phyloP scores from a whole-genome alignment of 2,113 vertebrate genomes.

The Holacanthus passer region DNA sequence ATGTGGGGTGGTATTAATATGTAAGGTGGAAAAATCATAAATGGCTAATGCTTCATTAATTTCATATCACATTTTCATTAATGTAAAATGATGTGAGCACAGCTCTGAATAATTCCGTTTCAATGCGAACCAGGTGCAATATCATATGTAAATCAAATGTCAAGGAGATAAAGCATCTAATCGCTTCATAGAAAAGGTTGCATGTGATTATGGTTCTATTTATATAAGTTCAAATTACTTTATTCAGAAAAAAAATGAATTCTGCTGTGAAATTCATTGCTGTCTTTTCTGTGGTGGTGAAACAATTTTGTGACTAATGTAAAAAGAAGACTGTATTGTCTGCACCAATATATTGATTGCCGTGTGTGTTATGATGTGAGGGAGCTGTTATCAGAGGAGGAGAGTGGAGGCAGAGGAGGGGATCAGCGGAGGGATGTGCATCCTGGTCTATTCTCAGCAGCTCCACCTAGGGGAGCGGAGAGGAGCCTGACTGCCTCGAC shows the following conservation, averaged over 20 bases:
- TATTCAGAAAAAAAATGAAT: background rate
- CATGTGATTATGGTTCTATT: conserved; percentile 40
- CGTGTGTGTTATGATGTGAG: conserved; percentile 20
- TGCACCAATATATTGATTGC: conserved; percentile 14
- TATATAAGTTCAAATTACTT: conserved; percentile 40
- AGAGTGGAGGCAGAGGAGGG: conserved; percentile 1
- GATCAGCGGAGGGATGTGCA: conserved; percentile 11
- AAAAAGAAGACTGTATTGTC: background rate
- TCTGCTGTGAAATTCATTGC: conserved; percentile 7
- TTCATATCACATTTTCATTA: conserved; percentile 76
- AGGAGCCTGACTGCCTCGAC: conserved; percentile 26
- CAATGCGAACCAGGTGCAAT: conserved; percentile 57
- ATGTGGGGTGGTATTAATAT: conserved; percentile 72
- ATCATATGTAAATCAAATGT: conserved; percentile 74
- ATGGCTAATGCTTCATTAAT: conserved; percentile 78
- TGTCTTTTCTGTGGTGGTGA: background rate
- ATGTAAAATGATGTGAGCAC: conserved; percentile 68
- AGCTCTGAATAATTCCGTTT: conserved; percentile 73
- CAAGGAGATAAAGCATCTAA: conserved; percentile 62
- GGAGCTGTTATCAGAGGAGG: background rate
- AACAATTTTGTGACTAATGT: background rate
- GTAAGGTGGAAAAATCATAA: conserved; percentile 72
- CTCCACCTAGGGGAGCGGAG: conserved; percentile 78
- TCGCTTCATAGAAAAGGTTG: conserved; percentile 53
- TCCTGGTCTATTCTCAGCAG: conserved; percentile 65